phyloP scores from a whole-genome alignment of 2,113 vertebrate genomes.

The Xiphophorus hellerii region DNA sequence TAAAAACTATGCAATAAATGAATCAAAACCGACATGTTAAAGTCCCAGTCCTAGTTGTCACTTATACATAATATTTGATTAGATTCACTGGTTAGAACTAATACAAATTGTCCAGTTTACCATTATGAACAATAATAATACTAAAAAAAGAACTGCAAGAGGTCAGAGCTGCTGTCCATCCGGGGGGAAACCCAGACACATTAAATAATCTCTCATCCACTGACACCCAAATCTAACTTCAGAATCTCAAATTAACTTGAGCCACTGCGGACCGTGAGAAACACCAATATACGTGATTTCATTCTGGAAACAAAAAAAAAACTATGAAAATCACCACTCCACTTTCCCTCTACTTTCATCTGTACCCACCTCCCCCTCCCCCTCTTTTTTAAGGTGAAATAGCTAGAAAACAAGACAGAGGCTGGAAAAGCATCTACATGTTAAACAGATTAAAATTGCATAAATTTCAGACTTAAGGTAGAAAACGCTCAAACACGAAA shows the following conservation, averaged over 20 bases:
- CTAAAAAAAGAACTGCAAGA: neutral
- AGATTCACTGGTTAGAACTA: neutral
- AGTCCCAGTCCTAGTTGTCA: neutral
- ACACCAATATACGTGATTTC: too few relatives aligned
- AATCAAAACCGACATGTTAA: too few relatives aligned
- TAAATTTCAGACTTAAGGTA: slow-evolving; percentile 80
- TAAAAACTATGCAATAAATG: too few relatives aligned
- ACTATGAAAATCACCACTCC: slow-evolving; percentile 2
- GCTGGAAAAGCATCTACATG: slow-evolving; percentile 80
- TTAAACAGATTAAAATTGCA: slow-evolving; percentile 85
- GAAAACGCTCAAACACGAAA: slow-evolving; percentile 81
- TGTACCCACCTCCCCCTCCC: neutral
- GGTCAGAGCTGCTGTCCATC: too few relatives aligned
- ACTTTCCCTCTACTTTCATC: slow-evolving; percentile 13
- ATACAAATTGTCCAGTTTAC: too few relatives aligned
- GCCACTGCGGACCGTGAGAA: too few relatives aligned
- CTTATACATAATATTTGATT: neutral
- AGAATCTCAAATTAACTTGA: too few relatives aligned
- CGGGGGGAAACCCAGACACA: too few relatives aligned
- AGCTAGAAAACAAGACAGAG: slow-evolving; percentile 54
- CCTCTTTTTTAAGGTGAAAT: slow-evolving; percentile 17
- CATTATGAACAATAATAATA: neutral
- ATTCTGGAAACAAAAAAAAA: neutral
- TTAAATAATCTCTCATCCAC: too few relatives aligned
- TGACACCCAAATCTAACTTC: too few relatives aligned